Evolutionary conservation across 2,797 vertebrate genomes (phyloP).

Genomic region (Tangara arthus): DNA sequence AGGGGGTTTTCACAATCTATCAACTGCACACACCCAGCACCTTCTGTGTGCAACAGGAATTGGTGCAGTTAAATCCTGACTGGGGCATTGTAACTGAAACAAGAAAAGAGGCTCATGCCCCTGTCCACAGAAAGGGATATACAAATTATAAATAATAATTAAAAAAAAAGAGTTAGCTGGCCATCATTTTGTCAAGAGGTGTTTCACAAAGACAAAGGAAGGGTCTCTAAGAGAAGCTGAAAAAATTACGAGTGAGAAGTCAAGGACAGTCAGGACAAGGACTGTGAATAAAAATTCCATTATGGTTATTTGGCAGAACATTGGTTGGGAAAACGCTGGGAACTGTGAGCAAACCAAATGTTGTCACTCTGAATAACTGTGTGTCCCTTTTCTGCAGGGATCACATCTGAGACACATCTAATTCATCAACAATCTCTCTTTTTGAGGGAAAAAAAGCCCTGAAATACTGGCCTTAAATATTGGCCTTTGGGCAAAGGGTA

Average conservation of each 20-base stretch:
- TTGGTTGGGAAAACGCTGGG: background rate
- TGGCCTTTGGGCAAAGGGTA: background rate
- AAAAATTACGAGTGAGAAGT: background rate
- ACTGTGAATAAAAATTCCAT: background rate
- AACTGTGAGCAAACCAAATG: background rate
- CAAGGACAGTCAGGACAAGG: background rate
- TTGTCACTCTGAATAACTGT: background rate
- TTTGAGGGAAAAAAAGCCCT: background rate
- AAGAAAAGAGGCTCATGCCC: background rate
- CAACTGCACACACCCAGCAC: background rate
- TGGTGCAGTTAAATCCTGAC: background rate
- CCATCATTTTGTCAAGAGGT: background rate
- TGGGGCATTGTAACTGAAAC: accelerated
- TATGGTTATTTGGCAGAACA: background rate
- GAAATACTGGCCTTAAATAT: background rate
- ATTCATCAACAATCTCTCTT: background rate
- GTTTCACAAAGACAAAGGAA: background rate
- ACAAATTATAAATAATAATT: background rate
- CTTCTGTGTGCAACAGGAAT: background rate
- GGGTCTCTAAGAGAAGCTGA: background rate
- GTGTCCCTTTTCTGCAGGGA: background rate
- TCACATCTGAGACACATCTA: background rate
- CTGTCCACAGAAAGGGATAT: background rate
- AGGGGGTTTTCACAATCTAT: background rate
- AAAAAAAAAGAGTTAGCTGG: background rate